Base-by-base conservation (phyloP, 2,888 invertebrate genomes). In the Caradrina kadenii region DNA sequence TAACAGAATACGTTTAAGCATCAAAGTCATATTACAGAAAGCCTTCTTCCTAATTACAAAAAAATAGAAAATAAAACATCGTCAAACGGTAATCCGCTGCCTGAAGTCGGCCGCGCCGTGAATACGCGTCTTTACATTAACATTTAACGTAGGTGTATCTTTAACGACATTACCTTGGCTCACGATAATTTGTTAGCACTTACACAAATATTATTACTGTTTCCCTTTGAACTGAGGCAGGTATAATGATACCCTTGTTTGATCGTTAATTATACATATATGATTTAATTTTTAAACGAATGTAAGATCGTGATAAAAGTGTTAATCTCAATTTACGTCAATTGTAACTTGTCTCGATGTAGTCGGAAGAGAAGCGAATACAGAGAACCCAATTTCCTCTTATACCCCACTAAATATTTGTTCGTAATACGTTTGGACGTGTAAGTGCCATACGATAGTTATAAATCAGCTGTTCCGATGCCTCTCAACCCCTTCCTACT, bases 401-500 rank as follows among this genome's bases (percentile, higher is more conserved):
- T 52, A 11, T 17, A 54, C 22, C 54, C n/a, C 72, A 60, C 61
- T 61, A 76, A 73, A 66, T 58, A 67, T 59, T 63, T 67, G 62
- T n/a, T 35, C 52, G 62, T 67, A 73, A 79, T 73, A 63, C 48
- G 54, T 49, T 74, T 11, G 48, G 75, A 69, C 75, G 63, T 61
- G 45, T 68, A 58, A 63, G 49, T 69, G 31, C 68, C 53, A 61
- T 45, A 19, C 42, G 22, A 10, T 31, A 58, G 56, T 39, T 63
- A 63, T 74, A 79, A 79, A 74, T 76, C 76, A 74, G 80, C 80
- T 68, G 76, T 19, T 54, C n/a, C 49, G 48, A 73, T 59, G 65
- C 48, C 75, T 58, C 11, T 58, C 60, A 58, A 76, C 76, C 74
- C 74, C 49, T 54, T 65, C 22, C 59, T 22, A 7, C 17, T 15